A percentile compares a stretch with the other conserved stretches of the same genome.
phyloP scores from a whole-genome alignment of 2,797 vertebrate species.

The Gephyroberyx darwinii region DNA sequence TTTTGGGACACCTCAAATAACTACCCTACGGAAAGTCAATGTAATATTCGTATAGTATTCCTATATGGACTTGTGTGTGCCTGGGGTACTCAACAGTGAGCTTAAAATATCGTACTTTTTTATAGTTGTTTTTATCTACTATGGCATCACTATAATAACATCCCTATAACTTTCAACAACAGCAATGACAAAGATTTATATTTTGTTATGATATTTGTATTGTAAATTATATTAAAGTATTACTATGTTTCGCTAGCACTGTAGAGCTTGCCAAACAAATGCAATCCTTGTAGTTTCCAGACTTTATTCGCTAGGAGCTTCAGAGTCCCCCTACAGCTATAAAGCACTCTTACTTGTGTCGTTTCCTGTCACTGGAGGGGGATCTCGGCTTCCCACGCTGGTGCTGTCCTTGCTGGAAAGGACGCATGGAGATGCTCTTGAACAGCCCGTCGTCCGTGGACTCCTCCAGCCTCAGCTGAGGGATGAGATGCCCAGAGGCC shows the following conservation, averaged over 20 bases:
- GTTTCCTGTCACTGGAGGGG: constrained; percentile 48
- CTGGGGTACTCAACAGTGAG: no score
- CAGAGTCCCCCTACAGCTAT: not conserved
- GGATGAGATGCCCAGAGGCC: constrained; percentile 70
- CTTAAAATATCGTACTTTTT: not conserved
- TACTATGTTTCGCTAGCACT: constrained; percentile 9
- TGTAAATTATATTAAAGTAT: constrained; percentile 1
- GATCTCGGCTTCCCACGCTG: constrained; percentile 54
- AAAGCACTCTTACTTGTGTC: constrained; percentile 60
- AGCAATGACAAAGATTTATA: not conserved
- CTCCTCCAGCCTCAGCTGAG: constrained; percentile 72
- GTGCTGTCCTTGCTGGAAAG: constrained; percentile 58
- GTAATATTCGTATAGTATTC: no score
- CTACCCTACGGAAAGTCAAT: no score
- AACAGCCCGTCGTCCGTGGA: constrained; percentile 55
- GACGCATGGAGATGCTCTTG: constrained; percentile 59
- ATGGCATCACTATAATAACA: not conserved
- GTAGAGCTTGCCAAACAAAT: constrained; percentile 8
- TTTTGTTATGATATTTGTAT: no score
- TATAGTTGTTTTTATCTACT: not conserved
- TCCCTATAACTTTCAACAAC: constrained; percentile 2
- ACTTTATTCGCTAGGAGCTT: not conserved
- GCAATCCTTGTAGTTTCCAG: constrained; percentile 16
- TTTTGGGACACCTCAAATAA: no score
- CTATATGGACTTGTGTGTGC: no score